Base-by-base conservation (phyloP, 2,888 invertebrate genomes). In the Zhuqinia jingwanae region DNA sequence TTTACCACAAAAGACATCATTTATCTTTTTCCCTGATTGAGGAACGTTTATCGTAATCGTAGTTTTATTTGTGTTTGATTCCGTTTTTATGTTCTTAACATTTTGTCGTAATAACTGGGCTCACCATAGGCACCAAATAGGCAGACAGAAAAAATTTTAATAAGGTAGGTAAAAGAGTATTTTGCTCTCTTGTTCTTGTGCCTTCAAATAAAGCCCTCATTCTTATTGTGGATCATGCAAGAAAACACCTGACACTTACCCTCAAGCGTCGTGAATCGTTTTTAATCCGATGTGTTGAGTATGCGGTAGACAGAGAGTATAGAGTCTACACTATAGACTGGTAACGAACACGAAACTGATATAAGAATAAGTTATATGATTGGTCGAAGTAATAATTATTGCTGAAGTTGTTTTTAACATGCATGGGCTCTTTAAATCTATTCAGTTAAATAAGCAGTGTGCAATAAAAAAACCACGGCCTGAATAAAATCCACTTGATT, bases 401-500 rank as follows among this genome's bases (percentile, higher is more conserved):
- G 50, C 15, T 50, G n/a, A 5, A n/a, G n/a, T n/a, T n/a, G n/a
- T n/a, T 50, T 13, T 45, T 68, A 15, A 27, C 5, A 27, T 68
- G 45, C 22, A 20, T 13, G 13, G 1, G 22, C 42, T 42, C 42
- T 45, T 42, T 11, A 25, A 65, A 8, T 45, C 36, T 65, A 2
- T 17, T n/a, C 20, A n/a, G 8, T 56, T 2, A 56, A 20, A 65
- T 30, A 27, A 60, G n/a, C 60, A n/a, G n/a, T 60, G 27, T 2
- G 3, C 13, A 60, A 65, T n/a, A 42, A 25, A 70, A 70, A 73
- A n/a, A 11, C 13, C 77, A 60, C 60, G 77, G 60, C 53, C 77
- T 60, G 60, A 77, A 77, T 77, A 60, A 77, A 77, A 60, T 13
- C 25, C 20, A 45, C 22, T 60, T 77, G 60, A 77, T 77, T 77